Conservation (phyloP, 2,113 vertebrate species). For the Leptodactylus fuscus region DNA sequence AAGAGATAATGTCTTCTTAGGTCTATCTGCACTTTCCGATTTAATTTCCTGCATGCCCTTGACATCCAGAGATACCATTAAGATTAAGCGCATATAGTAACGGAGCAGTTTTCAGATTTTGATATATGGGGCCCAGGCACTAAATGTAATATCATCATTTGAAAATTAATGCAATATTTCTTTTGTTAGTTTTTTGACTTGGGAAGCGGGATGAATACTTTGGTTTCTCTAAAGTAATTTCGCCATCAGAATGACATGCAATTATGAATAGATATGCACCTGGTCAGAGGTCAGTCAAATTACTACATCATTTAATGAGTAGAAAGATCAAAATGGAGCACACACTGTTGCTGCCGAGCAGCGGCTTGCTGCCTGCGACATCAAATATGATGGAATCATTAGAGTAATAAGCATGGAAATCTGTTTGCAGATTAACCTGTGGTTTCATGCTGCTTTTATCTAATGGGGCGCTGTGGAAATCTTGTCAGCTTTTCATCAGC, state of each 20-base stretch:
- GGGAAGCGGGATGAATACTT: slow-evolving; percentile 76
- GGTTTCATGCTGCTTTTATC: slow-evolving; percentile 86
- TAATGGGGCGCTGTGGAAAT: slow-evolving; percentile 82
- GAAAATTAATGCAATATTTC: slow-evolving; percentile 99
- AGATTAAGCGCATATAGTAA: slow-evolving; percentile 98
- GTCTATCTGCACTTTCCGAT: slow-evolving; percentile 99
- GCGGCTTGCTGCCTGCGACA: slow-evolving; percentile 83
- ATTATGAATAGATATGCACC: slow-evolving; percentile 89
- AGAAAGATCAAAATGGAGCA: slow-evolving; percentile 85
- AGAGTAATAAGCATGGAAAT: slow-evolving; percentile 99
- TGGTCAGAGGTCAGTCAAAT: slow-evolving; percentile 95
- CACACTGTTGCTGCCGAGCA: slow-evolving; percentile 82
- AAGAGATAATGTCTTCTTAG: slow-evolving; percentile 99
- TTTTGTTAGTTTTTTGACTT: slow-evolving; percentile 89
- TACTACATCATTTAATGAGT: slow-evolving; percentile 94
- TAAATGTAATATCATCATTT: slow-evolving; percentile 99
- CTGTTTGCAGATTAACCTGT: slow-evolving; percentile 96
- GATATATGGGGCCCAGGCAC: slow-evolving; percentile 91
- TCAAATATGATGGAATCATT: slow-evolving; percentile 97
- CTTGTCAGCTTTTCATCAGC: slow-evolving; percentile 87
- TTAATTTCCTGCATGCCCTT: slow-evolving; percentile 99
- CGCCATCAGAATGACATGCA: slow-evolving; percentile 90
- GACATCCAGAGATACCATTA: slow-evolving; percentile 99
- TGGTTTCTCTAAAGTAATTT: slow-evolving; percentile 80
- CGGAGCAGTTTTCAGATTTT: slow-evolving; percentile 89